phyloP scores from a whole-genome alignment of 2,888 invertebrate genomes.

The Anarsia innoxiella region DNA sequence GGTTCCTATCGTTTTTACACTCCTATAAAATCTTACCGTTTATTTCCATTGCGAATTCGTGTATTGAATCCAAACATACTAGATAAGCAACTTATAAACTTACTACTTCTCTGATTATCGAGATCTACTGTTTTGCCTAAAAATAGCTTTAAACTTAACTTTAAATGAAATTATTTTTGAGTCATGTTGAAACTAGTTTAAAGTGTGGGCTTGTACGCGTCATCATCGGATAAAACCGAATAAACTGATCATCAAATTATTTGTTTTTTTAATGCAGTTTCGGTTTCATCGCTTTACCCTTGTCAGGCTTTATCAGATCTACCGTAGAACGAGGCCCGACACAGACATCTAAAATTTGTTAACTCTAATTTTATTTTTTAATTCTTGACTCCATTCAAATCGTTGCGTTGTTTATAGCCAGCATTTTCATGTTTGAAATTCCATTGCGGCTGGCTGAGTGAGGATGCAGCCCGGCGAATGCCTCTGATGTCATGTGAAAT shows the following conservation, averaged over 20 bases:
- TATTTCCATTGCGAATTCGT: no score
- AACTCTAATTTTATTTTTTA: conserved; percentile 56
- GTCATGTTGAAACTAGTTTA: conserved; percentile 64
- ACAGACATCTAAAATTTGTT: conserved; percentile 63
- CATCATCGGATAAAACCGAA: conserved; percentile 53
- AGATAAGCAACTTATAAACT: no score
- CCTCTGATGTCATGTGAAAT: conserved; percentile 67
- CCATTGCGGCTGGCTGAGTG: conserved; percentile 32
- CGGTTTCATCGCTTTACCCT: conserved; percentile 64
- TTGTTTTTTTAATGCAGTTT: conserved; percentile 58
- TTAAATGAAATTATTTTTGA: no score
- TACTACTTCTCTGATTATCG: no score
- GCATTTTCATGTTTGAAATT: conserved; percentile 73
- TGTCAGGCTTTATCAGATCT: conserved; percentile 65
- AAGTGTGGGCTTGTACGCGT: conserved; percentile 36
- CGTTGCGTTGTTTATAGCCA: conserved; percentile 71
- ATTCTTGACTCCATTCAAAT: conserved; percentile 68
- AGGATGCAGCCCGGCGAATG: conserved; percentile 38
- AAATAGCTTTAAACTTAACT: no score
- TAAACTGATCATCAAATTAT: conserved; percentile 55
- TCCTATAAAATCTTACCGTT: no score
- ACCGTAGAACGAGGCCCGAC: conserved; percentile 36
- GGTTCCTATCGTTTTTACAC: no score
- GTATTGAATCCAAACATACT: no score
- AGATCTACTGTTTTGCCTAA: no score